Conservation (phyloP, 64 coral and sea anemone species). For the Trachythela sp. region DNA sequence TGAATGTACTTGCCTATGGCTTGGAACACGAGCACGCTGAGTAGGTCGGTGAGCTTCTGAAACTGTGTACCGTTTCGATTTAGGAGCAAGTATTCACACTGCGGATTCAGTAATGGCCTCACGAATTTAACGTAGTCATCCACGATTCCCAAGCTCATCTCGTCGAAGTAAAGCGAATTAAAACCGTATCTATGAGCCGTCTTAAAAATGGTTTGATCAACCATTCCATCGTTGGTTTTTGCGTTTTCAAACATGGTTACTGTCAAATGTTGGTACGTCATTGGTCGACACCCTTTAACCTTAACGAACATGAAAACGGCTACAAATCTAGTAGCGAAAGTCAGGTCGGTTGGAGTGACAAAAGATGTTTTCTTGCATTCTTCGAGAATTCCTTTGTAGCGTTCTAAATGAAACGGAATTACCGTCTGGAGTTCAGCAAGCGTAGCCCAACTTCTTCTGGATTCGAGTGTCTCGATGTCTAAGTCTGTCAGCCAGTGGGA, state of each 20-base stretch:
- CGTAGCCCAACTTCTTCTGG: conserved; percentile 16
- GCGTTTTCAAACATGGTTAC: conserved; percentile 6
- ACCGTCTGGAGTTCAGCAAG: neutral
- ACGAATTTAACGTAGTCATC: neutral
- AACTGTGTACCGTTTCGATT: conserved; percentile 49
- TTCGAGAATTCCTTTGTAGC: neutral
- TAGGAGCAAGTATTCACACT: conserved; percentile 50
- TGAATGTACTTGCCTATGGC: conserved; percentile 50
- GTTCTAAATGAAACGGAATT: neutral
- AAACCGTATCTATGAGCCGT: conserved; percentile 28
- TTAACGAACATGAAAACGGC: conserved; percentile 20
- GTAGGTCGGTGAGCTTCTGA: conserved; percentile 22
- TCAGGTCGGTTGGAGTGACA: neutral
- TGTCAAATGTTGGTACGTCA: conserved; percentile 37
- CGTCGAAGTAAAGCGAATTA: neutral
- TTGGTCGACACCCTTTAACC: conserved; percentile 30
- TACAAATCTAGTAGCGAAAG: neutral
- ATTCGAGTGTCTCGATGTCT: neutral
- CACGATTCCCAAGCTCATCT: neutral
- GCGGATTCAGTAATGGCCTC: neutral
- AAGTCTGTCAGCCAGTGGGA: neutral
- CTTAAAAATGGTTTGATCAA: conserved; percentile 33
- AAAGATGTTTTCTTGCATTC: neutral
- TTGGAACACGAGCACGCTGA: conserved; percentile 47
- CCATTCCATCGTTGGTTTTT: conserved; percentile 28